These are phyloP conservation scores for Melipona beecheii DNA, from an alignment of 2,888 invertebrate species.

Conservation along the genomic window DNA sequence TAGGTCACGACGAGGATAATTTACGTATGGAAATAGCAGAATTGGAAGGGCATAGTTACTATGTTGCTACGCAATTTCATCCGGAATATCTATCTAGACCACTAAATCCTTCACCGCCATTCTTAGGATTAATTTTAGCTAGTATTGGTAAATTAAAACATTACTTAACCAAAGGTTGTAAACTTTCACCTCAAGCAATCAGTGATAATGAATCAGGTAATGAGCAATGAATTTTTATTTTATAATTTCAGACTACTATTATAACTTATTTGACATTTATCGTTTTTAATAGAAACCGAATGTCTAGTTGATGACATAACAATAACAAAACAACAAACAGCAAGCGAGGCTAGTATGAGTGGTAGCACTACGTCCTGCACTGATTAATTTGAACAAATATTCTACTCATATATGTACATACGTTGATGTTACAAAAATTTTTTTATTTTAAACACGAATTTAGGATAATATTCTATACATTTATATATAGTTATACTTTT, in stretches of 20 bases:
- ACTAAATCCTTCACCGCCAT: conserved; percentile 96
- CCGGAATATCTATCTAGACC: conserved; percentile 98
- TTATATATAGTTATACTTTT: conserved; percentile 10
- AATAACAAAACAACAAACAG: conserved; percentile 35
- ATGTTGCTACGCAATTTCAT: conserved; percentile 98
- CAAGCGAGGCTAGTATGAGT: conserved; percentile 51
- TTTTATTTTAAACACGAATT: conserved; percentile 5
- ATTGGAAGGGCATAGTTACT: conserved; percentile 94
- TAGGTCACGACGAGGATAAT: conserved; percentile 90
- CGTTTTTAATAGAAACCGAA: conserved; percentile 65
- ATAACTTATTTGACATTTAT: conserved; percentile 6
- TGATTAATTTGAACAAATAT: conserved; percentile 32
- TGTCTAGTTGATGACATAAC: conserved; percentile 41
- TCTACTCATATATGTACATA: conserved; percentile 20
- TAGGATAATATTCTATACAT: conserved; percentile 1
- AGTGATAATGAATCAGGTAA: conserved; percentile 90
- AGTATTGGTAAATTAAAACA: conserved; percentile 91
- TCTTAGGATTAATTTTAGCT: conserved; percentile 96
- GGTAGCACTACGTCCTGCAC: conserved; percentile 57
- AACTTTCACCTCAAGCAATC: conserved; percentile 90
- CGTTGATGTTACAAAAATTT: not conserved
- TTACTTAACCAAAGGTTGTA: conserved; percentile 90
- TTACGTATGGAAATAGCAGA: conserved; percentile 97
- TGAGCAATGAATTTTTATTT: not conserved
- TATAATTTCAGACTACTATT: not conserved